phyloP scores from a whole-genome alignment of 2,797 vertebrate genomes.

The Dendrocincla fuliginosa region DNA sequence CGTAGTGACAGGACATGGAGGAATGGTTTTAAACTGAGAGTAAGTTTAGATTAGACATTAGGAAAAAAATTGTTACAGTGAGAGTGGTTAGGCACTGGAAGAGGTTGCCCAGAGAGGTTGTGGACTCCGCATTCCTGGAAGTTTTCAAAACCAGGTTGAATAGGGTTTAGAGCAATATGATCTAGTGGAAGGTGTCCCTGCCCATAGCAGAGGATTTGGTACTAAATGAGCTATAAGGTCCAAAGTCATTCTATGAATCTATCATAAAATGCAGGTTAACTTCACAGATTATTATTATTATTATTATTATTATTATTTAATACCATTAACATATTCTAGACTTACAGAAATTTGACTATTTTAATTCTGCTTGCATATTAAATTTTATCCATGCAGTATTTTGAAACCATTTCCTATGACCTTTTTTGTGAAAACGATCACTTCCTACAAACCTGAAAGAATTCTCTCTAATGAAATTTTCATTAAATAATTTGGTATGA shows the following conservation, averaged over 20 bases:
- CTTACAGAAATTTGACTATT: not conserved
- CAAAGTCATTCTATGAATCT: not conserved
- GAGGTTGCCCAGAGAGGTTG: not conserved
- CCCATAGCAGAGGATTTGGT: not conserved
- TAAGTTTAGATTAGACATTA: not conserved
- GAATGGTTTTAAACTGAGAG: not conserved
- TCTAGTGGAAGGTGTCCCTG: not conserved
- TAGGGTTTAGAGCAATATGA: not conserved
- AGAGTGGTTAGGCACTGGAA: not conserved
- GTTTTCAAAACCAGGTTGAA: not conserved
- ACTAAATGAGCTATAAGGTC: not conserved
- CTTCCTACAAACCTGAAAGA: not conserved
- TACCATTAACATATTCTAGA: not conserved
- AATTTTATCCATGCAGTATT: not conserved
- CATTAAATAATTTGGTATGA: not conserved
- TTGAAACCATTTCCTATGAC: not conserved
- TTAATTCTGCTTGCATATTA: not conserved
- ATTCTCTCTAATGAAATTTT: not conserved
- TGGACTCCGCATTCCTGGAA: not conserved
- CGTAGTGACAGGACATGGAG: not conserved
- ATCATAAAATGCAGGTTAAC: not conserved
- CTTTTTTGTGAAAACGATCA: not conserved
- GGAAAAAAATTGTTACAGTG: not conserved
- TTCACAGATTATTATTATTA: too few species aligned
- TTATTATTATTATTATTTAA: too few species aligned